Conservation (phyloP, 1,140 invertebrate species). For the Tribolium castaneum region DNA sequence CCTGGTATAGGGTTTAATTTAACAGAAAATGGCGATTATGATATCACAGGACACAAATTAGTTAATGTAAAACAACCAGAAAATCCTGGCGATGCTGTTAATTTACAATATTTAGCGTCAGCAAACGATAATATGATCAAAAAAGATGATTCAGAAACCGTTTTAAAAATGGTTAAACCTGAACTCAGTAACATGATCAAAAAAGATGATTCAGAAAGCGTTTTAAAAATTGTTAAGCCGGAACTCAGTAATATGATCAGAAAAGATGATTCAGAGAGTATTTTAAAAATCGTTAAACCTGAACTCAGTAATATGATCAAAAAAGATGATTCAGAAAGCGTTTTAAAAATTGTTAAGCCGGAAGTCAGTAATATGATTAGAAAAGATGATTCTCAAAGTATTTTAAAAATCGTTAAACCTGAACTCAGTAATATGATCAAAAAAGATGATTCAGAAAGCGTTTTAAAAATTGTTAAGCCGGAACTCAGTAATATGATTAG, state of each 20-base stretch:
- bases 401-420: constrained; percentile 40
- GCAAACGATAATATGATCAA: too few species aligned
- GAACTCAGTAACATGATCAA: constrained; percentile 42
- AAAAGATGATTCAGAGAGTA: neutral
- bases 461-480: constrained; percentile 44
- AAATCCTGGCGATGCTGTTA: too few species aligned
- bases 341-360: constrained; percentile 44
- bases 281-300: neutral
- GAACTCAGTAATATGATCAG: constrained; percentile 42
- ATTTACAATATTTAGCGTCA: too few species aligned
- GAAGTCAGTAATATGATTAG: constrained; percentile 41
- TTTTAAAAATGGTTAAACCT: constrained; percentile 39
- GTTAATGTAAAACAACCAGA: too few species aligned
- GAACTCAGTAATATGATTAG: constrained; percentile 41
- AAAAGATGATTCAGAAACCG: too few species aligned
- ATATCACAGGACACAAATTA: too few species aligned
- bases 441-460: constrained; percentile 44
- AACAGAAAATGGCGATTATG: too few species aligned
- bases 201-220: constrained; percentile 40
- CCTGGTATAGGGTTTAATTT: too few species aligned
- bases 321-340: constrained; percentile 42
- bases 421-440: constrained; percentile 42
- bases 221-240: constrained; percentile 43
- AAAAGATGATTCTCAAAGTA: constrained; percentile 40
- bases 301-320: constrained; percentile 37